Base-by-base conservation (phyloP, 2,888 invertebrate species). In the Eurytoma adleriae region DNA sequence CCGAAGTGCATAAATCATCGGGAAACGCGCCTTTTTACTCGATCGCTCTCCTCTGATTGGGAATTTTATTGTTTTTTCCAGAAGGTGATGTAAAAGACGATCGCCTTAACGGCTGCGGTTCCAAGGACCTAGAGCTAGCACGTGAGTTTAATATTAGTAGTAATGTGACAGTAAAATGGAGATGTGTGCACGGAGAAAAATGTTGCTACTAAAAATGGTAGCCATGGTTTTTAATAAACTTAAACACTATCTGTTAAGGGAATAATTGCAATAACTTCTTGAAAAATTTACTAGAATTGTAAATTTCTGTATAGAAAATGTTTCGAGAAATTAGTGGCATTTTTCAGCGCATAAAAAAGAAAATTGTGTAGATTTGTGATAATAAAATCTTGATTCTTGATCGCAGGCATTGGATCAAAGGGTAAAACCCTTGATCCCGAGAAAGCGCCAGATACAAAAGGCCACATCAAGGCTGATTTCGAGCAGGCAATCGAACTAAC, bases 11-110 rank as follows among this genome's bases (percentile, higher is more conserved):
- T 62, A 62, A 48, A 59, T 59, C 13, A 18, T 20, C 59, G 59
- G 18, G 30, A 30, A 30, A 59, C 57, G 57, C 18, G 20, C 20
- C 20, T 18, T 59, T 59, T 59, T 59, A 59, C 13, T 59, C 10
- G 18, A 18, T 59, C 59, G 59, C 59, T 59, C 40, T 40, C 40
- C 59, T 16, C 20, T 59, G 13, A 59, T 12, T 20, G 20, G 59
- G 13, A 24, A n/a, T 24, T 18, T 24, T 50, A 2, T 66, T 57
- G 62, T 48, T 71, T n/a, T 61, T 89, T 92, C 16, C 91, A 95
- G 95, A 95, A 93, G 95, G 95, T 95, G 95, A 96, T 96, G 96
- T 96, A 95, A 96, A 95, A 93, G 94, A 94, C 93, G 95, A 95
- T 92, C 94, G 93, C 92, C 94, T 94, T 92, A 96, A 95, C 94